Evolutionary conservation across 2,113 vertebrate species (phyloP).

Genomic region (Pluvialis apricaria): DNA sequence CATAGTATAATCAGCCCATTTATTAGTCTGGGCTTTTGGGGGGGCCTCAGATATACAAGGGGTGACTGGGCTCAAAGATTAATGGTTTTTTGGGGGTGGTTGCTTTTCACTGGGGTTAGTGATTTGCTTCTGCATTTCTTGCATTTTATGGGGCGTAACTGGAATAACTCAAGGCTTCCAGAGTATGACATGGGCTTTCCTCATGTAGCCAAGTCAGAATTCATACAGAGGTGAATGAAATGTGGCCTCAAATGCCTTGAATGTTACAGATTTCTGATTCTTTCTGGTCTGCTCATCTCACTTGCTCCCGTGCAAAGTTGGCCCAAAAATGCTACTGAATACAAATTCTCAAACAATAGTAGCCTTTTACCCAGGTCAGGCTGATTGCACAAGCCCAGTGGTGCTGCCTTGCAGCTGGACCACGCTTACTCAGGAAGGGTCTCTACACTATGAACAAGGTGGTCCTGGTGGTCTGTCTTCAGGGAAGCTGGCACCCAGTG

Average conservation of each 20-base stretch:
- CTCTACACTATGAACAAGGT: neutral
- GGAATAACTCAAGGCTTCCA: neutral
- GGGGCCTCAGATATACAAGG: neutral
- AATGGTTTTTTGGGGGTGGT: neutral
- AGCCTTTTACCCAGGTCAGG: neutral
- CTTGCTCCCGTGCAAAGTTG: neutral
- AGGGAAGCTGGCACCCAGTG: neutral
- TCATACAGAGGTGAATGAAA: neutral
- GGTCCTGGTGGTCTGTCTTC: neutral
- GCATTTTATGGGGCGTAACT: neutral
- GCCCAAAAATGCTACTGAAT: neutral
- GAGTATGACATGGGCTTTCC: neutral
- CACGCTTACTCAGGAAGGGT: neutral
- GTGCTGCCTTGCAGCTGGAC: neutral
- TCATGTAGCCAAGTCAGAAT: neutral
- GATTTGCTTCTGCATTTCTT: neutral
- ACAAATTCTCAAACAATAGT: neutral
- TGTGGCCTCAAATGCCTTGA: neutral
- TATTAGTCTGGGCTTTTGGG: neutral
- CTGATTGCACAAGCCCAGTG: neutral
- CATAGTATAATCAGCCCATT: neutral
- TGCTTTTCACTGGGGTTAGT: neutral
- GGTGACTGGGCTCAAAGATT: neutral
- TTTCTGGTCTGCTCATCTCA: neutral
- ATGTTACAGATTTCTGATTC: neutral